phyloP scores from a whole-genome alignment of 2,888 invertebrate species.

The Polyploca ridens region DNA sequence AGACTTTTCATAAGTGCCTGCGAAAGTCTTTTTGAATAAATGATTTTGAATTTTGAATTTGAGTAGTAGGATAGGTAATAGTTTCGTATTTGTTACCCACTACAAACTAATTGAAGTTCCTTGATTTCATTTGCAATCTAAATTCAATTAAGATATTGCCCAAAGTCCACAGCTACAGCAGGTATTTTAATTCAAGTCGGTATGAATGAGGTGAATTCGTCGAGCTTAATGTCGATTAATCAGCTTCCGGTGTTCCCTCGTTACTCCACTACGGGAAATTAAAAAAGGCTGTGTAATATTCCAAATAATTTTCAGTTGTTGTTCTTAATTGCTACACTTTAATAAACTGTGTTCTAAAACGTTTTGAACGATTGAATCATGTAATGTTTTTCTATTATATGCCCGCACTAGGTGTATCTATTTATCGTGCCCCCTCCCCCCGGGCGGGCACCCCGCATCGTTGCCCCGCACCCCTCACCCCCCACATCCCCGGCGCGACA shows the following conservation, averaged over 20 bases:
- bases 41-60: too few relatives aligned
- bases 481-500: slow-evolving; percentile 43
- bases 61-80: too few relatives aligned
- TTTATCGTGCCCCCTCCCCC: slow-evolving; percentile 15
- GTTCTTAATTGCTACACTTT: too few relatives aligned
- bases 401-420: neutral
- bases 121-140: too few relatives aligned
- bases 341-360: too few relatives aligned
- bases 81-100: too few relatives aligned
- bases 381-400: neutral
- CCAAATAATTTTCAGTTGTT: too few relatives aligned
- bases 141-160: neutral
- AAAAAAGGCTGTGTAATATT: too few relatives aligned
- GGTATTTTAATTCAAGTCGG: slow-evolving; percentile 12
- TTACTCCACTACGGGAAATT: neutral
- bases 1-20: too few relatives aligned
- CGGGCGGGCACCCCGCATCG: slow-evolving; percentile 12
- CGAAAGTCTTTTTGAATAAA: too few relatives aligned
- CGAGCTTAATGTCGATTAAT: slow-evolving; percentile 9
- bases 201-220: slow-evolving; percentile 19
- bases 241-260: neutral
- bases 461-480: slow-evolving; percentile 16
- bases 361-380: neutral
- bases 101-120: too few relatives aligned
- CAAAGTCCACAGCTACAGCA: neutral